phyloP scores from a whole-genome alignment of 2,113 vertebrate species.

The Thunnus maccoyii region DNA sequence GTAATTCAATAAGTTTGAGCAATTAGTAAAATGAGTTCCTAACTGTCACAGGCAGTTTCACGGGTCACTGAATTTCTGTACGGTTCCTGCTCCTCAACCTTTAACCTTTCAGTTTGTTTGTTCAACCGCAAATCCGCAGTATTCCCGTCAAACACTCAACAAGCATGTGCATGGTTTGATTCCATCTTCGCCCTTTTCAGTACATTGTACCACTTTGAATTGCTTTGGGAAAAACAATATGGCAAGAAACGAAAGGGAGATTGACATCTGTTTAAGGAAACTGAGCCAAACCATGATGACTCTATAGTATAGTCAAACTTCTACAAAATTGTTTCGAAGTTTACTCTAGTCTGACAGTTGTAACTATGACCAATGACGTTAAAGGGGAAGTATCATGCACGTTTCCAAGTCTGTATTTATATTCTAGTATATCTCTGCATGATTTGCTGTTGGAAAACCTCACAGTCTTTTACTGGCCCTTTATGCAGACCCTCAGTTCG shows the following conservation, averaged over 20 bases:
- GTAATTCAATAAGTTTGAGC: constrained; percentile 80
- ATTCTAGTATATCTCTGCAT: too few relatives aligned
- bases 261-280: neutral
- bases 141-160: constrained; percentile 20
- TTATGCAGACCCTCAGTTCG: too few relatives aligned
- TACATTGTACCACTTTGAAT: neutral
- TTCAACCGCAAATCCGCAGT: constrained; percentile 29
- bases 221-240: neutral
- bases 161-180: neutral
- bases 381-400: too few relatives aligned
- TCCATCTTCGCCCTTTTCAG: neutral
- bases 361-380: neutral
- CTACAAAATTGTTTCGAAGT: neutral
- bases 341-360: neutral
- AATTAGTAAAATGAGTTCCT: constrained; percentile 83
- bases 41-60: constrained; percentile 76
- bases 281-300: neutral
- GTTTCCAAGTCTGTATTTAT: too few relatives aligned
- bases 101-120: constrained; percentile 47
- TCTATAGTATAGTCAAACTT: neutral
- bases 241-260: neutral
- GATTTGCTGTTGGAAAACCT: too few relatives aligned
- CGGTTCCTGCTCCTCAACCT: constrained; percentile 42
- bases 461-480: too few relatives aligned
- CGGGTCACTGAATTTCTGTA: constrained; percentile 65